phyloP scores from a whole-genome alignment of 2,888 invertebrate genomes.

The Oscheius sp. region DNA sequence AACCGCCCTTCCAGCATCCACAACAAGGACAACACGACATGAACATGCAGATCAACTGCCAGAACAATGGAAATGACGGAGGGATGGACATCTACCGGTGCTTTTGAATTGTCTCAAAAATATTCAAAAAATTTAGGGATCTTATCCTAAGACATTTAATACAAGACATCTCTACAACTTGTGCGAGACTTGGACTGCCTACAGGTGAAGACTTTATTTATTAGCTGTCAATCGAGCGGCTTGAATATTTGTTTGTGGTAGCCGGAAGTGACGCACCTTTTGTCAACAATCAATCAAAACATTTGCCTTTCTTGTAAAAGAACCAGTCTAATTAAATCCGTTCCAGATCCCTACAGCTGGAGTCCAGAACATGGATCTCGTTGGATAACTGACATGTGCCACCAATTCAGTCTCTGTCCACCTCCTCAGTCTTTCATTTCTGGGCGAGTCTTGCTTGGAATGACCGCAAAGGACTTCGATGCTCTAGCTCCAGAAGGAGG shows the following conservation, averaged over 20 bases:
- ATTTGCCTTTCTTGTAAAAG: neutral
- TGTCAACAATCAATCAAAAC: conserved; percentile 10
- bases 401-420: conserved; percentile 61
- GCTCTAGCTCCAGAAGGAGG: conserved; percentile 58
- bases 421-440: conserved; percentile 47
- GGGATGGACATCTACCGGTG: conserved; percentile 66
- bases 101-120: too few species aligned
- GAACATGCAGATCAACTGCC: conserved; percentile 31
- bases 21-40: neutral
- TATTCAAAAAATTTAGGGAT: too few species aligned
- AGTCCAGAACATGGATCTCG: conserved; percentile 53
- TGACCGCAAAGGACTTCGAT: conserved; percentile 54
- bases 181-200: conserved; percentile 62
- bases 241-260: conserved; percentile 15
- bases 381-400: conserved; percentile 68
- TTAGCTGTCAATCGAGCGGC: neutral
- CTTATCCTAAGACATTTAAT: conserved; percentile 68
- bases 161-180: conserved; percentile 69
- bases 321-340: neutral
- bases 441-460: conserved; percentile 55
- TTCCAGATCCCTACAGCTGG: conserved; percentile 61
- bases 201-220: conserved; percentile 42
- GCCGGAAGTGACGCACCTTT: conserved; percentile 25
- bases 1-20: neutral
- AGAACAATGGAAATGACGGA: conserved; percentile 36